Percentiles rank a stretch among this genome's conserved stretches.
These are phyloP conservation scores for Oceanodroma tethys DNA, from an alignment of 2,113 vertebrate genomes.

Conservation along the genomic window DNA sequence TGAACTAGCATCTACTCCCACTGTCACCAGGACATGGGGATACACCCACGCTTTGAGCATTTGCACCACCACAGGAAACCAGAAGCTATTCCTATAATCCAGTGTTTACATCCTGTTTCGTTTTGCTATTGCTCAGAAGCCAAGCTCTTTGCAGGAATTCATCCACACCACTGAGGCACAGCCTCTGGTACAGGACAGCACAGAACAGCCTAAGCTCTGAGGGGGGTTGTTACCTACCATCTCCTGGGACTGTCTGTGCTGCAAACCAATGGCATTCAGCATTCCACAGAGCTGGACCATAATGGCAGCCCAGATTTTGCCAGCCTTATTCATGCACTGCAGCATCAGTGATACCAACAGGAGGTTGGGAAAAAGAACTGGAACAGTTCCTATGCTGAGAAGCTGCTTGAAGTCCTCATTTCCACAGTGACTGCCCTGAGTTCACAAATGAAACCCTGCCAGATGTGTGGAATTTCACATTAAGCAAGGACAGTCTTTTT, in stretches of 20 bases:
- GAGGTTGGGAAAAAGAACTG: background rate
- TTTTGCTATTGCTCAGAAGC: background rate
- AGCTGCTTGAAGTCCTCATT: background rate
- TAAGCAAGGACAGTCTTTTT: background rate
- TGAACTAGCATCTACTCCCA: background rate
- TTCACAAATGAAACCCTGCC: background rate
- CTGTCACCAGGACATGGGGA: background rate
- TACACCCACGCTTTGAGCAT: background rate
- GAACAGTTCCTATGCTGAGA: background rate
- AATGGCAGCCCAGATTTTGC: background rate
- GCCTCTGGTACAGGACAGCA: background rate
- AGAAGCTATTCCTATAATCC: background rate
- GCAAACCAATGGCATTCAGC: background rate
- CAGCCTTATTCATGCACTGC: background rate
- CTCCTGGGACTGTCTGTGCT: background rate
- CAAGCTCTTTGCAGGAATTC: background rate
- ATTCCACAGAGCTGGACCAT: background rate
- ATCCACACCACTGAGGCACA: background rate
- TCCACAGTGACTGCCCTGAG: background rate
- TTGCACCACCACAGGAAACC: background rate
- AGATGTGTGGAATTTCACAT: background rate
- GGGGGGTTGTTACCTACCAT: background rate
- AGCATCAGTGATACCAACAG: background rate
- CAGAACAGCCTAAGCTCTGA: background rate
- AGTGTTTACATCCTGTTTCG: background rate